Percentiles rank a stretch among this genome's conserved stretches.
phyloP scores from a whole-genome alignment of 2,888 invertebrate genomes.

The Polydrusus tereticollis region DNA sequence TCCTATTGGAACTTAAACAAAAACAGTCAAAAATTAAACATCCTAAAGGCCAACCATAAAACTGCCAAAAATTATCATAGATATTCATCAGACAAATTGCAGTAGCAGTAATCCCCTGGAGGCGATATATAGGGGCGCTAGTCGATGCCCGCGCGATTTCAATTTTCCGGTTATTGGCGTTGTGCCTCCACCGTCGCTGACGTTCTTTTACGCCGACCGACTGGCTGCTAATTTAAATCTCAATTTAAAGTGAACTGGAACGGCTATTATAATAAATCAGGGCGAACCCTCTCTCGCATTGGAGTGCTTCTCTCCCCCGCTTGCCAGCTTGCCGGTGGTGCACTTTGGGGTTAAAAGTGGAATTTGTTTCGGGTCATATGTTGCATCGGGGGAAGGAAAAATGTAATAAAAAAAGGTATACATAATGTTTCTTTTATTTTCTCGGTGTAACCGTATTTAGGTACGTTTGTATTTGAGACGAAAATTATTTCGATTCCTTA shows the following conservation, averaged over 20 bases:
- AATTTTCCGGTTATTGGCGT: conserved; percentile 68
- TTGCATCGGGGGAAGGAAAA: neutral
- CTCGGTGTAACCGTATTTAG: too few relatives aligned
- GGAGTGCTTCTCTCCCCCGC: conserved; percentile 34
- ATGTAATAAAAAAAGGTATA: neutral
- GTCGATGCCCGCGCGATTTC: conserved; percentile 63
- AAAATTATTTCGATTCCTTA: too few relatives aligned
- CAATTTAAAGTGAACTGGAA: conserved; percentile 67
- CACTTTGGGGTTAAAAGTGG: conserved; percentile 33
- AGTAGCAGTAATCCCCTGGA: conserved; percentile 37
- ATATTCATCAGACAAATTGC: conserved; percentile 48
- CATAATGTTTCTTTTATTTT: neutral
- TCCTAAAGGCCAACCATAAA: too few relatives aligned
- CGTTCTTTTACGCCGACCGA: conserved; percentile 54
- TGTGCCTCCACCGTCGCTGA: conserved; percentile 57
- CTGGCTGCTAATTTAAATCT: conserved; percentile 67
- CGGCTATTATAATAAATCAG: conserved; percentile 68
- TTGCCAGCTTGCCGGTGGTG: conserved; percentile 32
- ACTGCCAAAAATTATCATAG: conserved; percentile 45
- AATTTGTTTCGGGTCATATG: conserved; percentile 39
- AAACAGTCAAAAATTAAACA: too few relatives aligned
- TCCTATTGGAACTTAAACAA: too few relatives aligned
- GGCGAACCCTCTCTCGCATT: conserved; percentile 61
- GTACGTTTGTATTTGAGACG: too few relatives aligned
- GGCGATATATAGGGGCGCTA: conserved; percentile 29